Conservation (phyloP, 2,113 vertebrate species). For the Gasterosteus aculeatus region DNA sequence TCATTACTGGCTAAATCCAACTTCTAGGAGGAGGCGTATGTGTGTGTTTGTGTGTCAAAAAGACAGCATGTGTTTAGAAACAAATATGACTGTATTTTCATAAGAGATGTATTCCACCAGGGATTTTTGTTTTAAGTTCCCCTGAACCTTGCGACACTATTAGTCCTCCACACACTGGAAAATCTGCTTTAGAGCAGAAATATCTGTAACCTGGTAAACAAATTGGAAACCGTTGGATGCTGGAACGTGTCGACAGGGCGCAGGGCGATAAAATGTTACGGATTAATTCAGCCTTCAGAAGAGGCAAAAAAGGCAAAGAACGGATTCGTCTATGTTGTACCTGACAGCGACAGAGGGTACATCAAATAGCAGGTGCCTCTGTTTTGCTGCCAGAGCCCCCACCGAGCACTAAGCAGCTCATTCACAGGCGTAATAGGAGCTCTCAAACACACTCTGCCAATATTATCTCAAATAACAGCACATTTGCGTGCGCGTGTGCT, state of each 20-base stretch:
- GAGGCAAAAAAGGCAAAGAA: conserved; percentile 51
- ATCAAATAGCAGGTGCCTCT: conserved; percentile 66
- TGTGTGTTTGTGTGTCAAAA: conserved; percentile 7
- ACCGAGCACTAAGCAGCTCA: conserved; percentile 68
- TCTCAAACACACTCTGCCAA: conserved; percentile 63
- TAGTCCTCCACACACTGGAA: neutral
- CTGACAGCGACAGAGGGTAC: conserved; percentile 62
- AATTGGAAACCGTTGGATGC: conserved; percentile 45
- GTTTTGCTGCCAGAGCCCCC: conserved; percentile 62
- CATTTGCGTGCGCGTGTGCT: conserved; percentile 26
- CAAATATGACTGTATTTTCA: conserved; percentile 18
- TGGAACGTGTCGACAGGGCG: conserved; percentile 33
- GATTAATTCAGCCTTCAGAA: conserved; percentile 44
- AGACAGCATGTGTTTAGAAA: neutral
- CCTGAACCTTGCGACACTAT: conserved; percentile 1
- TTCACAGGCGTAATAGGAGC: conserved; percentile 66
- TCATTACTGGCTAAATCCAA: conserved; percentile 61
- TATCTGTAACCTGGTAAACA: conserved; percentile 44
- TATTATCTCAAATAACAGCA: conserved; percentile 50
- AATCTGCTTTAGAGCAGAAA: conserved; percentile 2
- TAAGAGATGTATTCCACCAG: conserved; percentile 14
- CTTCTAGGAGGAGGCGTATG: conserved; percentile 10
- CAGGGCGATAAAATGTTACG: conserved; percentile 35
- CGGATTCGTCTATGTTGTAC: conserved; percentile 53
- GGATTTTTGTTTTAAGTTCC: conserved; percentile 5